Conservation (phyloP, 2,797 vertebrate genomes). For the Eulemur coronatus region DNA sequence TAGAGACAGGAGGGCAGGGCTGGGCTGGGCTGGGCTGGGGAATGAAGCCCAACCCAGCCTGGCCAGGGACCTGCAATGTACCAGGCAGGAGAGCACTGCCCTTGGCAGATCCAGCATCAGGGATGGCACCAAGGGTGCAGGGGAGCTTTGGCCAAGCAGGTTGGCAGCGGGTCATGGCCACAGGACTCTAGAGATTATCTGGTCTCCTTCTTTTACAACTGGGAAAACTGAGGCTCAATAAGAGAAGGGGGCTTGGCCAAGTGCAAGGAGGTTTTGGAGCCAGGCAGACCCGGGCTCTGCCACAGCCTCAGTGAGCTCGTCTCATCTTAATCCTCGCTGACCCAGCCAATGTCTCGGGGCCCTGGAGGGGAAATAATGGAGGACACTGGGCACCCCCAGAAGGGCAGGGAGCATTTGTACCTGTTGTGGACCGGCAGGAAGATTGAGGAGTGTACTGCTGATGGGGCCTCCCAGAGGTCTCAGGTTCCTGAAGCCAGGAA, state of each 20-base stretch:
- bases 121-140: background rate
- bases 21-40: background rate
- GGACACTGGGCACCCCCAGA: background rate
- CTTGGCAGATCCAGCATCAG: background rate
- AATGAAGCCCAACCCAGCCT: background rate
- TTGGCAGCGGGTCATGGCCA: background rate
- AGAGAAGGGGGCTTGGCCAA: background rate
- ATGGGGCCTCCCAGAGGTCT: background rate
- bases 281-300: background rate
- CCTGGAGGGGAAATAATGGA: background rate
- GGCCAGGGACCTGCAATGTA: background rate
- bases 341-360: accelerated
- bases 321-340: background rate
- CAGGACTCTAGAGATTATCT: background rate
- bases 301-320: background rate
- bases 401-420: background rate
- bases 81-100: background rate
- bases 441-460: background rate
- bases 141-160: background rate
- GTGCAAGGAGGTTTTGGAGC: background rate
- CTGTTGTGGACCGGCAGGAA: background rate
- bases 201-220: background rate
- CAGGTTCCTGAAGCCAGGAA: background rate
- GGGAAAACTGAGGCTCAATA: background rate
- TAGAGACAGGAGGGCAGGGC: background rate